Evolutionary conservation across 2,888 invertebrate species (phyloP), one percentile per base, ranked within the genome.

Genomic region (Platerodrilus igneus): DNA sequence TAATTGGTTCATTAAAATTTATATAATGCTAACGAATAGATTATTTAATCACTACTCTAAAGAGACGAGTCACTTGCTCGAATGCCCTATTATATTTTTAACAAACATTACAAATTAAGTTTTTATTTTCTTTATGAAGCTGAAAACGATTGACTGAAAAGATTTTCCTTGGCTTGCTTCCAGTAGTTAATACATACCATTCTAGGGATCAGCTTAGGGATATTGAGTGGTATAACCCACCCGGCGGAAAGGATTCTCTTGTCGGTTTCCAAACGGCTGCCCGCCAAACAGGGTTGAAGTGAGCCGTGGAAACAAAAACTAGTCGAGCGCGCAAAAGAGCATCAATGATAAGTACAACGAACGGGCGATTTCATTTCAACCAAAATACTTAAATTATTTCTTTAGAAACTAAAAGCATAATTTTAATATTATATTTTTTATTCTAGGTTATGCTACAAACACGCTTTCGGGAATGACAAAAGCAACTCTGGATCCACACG

Each of bases 391-490:
- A n/a, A n/a, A n/a, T n/a, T n/a, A n/a, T n/a, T n/a, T n/a, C n/a
- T n/a, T n/a, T n/a, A n/a, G n/a, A n/a, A n/a, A n/a, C n/a, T n/a
- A n/a, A n/a, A n/a, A n/a, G n/a, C n/a, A n/a, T n/a, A n/a, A n/a
- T n/a, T n/a, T n/a, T n/a, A n/a, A n/a, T n/a, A n/a, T n/a, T n/a
- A 43, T 39, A 53, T 49, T 62, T 63, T 68, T 64, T 62, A 60
- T 83, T 79, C 4, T 76, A 90, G 90, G 89, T 65, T 90, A 91
- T 76, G 82, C 86, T 67, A 79, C 85, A 67, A 88, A 90, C 72
- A 77, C 84, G 33, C 69, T 87, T 62, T 77, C 79, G 53, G 83
- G 78, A 50, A 83, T 85, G 81, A 84, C 84, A 47, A 89, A 89
- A 68, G 77, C 86, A 58, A 82, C 86, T 53, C 73, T 91, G 69